A percentile compares a stretch with the other conserved stretches of the same genome.
Conservation (phyloP, 2,113 vertebrate genomes). For the Engraulis encrasicolus region DNA sequence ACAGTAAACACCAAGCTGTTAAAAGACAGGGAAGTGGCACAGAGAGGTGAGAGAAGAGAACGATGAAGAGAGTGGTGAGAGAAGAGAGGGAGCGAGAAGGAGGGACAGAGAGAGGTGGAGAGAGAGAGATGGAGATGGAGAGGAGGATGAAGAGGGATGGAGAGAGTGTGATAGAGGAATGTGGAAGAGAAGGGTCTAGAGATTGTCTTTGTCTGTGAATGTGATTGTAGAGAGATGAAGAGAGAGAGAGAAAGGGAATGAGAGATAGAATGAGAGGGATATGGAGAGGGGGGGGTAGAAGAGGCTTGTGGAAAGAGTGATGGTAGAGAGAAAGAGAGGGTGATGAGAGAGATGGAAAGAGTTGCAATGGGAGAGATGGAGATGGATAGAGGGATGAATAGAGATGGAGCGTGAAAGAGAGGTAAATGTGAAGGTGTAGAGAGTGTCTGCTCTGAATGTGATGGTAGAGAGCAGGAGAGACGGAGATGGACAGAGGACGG, state of each 20-base stretch:
- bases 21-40: neutral
- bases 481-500: neutral
- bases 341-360: neutral
- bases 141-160: neutral
- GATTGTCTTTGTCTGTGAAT: too few relatives aligned
- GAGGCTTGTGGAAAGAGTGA: neutral
- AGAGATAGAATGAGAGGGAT: neutral
- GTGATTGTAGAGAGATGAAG: neutral
- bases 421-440: neutral
- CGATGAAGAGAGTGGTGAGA: neutral
- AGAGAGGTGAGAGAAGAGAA: neutral
- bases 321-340: neutral
- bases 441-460: too few relatives aligned
- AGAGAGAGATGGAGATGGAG: neutral
- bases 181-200: too few relatives aligned
- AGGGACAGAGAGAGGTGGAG: neutral
- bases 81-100: neutral
- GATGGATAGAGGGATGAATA: neutral
- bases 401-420: neutral
- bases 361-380: neutral
- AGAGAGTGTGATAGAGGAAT: too few relatives aligned
- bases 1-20: neutral
- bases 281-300: neutral
- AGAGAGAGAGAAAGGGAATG: neutral
- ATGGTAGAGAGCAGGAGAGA: neutral